Percentiles rank a stretch among this genome's conserved stretches.
Evolutionary conservation across 2,113 vertebrate genomes (phyloP).

Genomic region (Paramormyrops kingsleyae): DNA sequence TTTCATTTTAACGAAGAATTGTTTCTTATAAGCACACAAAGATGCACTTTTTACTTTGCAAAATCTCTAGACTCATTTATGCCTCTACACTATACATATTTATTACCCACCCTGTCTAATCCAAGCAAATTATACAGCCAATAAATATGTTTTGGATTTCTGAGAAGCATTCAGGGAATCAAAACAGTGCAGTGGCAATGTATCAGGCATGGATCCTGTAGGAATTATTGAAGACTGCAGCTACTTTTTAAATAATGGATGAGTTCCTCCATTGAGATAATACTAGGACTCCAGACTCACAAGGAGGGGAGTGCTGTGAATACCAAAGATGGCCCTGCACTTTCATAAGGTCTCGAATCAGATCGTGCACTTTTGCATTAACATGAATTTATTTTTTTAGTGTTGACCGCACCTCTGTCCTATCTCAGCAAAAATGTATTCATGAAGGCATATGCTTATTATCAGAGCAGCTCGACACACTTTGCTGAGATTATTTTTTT

Average conservation of each 20-base stretch:
- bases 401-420: neutral
- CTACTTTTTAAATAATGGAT: slow-evolving; percentile 57
- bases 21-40: neutral
- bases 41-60: slow-evolving; percentile 8
- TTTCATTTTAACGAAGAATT: neutral
- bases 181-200: slow-evolving; percentile 24
- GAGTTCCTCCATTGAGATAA: slow-evolving; percentile 57
- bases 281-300: slow-evolving; percentile 45
- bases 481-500: neutral
- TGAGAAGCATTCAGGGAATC: slow-evolving; percentile 23
- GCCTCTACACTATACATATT: neutral
- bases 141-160: slow-evolving; percentile 24
- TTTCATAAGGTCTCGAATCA: slow-evolving; percentile 40
- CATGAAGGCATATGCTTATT: neutral
- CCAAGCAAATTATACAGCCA: slow-evolving; percentile 12
- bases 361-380: slow-evolving; percentile 24
- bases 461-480: neutral
- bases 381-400: neutral
- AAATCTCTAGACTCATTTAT: neutral
- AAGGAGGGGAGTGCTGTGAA: slow-evolving; percentile 49
- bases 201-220: slow-evolving; percentile 31
- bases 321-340: slow-evolving; percentile 43
- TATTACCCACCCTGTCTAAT: slow-evolving; percentile 11
- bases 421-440: neutral
- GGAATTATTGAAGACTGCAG: slow-evolving; percentile 48